Evolutionary conservation across 2,888 invertebrate species (phyloP).

Genomic region (Melinaea menophilus): DNA sequence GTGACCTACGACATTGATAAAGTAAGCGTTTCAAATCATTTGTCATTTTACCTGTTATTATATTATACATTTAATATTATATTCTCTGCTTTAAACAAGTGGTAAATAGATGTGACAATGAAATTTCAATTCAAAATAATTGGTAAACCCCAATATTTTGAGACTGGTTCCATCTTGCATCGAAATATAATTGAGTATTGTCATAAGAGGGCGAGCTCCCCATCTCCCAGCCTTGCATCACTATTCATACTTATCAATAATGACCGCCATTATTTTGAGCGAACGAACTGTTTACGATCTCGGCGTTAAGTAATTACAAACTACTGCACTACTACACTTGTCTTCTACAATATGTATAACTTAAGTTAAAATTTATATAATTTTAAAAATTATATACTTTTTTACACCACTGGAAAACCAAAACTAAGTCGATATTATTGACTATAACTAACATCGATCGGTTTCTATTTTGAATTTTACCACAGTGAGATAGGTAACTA

Average conservation of each 20-base stretch:
- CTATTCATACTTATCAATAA: conserved; percentile 68
- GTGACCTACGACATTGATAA: not conserved
- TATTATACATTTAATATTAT: not conserved
- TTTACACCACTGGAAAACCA: too few relatives aligned
- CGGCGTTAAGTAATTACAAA: not conserved
- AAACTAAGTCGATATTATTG: too few relatives aligned
- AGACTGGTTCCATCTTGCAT: conserved; percentile 60
- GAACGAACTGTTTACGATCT: conserved; percentile 25
- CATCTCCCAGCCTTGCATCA: conserved; percentile 52
- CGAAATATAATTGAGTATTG: conserved; percentile 48
- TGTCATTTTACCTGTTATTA: not conserved
- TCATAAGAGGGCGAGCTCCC: conserved; percentile 57
- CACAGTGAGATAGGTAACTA: too few relatives aligned
- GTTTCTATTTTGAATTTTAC: too few relatives aligned
- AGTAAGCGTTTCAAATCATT: not conserved
- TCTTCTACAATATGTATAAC: too few relatives aligned
- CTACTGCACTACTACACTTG: too few relatives aligned
- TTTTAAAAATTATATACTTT: too few relatives aligned
- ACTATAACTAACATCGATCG: too few relatives aligned
- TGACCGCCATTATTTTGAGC: conserved; percentile 45
- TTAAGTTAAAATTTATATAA: too few relatives aligned
- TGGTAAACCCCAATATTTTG: not conserved
- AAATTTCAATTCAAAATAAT: not conserved
- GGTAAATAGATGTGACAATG: too few relatives aligned
- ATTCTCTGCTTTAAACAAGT: not conserved